Evolutionary conservation across 92 coral and sea anemone species (phyloP).

Genomic region (Porites lobata): DNA sequence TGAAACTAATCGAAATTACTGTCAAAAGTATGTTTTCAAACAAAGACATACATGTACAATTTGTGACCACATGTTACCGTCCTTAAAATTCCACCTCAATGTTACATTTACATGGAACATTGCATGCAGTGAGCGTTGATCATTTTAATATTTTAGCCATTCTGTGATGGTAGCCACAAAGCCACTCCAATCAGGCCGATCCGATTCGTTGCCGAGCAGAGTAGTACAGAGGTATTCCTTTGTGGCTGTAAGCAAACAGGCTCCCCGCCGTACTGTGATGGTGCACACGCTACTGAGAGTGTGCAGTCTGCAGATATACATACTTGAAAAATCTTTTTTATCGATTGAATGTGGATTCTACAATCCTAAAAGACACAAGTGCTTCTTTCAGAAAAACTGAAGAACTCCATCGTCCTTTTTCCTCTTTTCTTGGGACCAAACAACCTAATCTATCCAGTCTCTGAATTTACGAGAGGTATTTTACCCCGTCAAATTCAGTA

Average conservation of each 20-base stretch:
- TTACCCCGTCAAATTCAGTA: no score
- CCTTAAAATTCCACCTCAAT: neutral
- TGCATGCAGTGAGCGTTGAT: neutral
- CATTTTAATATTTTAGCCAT: conserved; percentile 70
- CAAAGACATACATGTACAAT: no score
- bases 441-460: no score
- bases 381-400: no score
- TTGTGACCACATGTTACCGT: neutral
- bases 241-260: conserved; percentile 98
- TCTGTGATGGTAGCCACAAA: conserved; percentile 99
- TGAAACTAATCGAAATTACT: no score
- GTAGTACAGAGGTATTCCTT: conserved; percentile 75
- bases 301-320: conserved; percentile 81
- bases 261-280: conserved; percentile 93
- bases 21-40: no score
- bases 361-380: no score
- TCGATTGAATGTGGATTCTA: no score
- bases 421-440: no score
- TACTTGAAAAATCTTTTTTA: neutral
- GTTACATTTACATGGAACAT: neutral
- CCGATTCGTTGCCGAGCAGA: conserved; percentile 80
- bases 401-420: no score
- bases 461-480: no score
- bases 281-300: conserved; percentile 85
- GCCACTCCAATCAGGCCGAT: conserved; percentile 84